These are phyloP conservation scores for Lepeophtheirus nordmannii DNA, from an alignment of 2,888 invertebrate species.

Conservation along the genomic window DNA sequence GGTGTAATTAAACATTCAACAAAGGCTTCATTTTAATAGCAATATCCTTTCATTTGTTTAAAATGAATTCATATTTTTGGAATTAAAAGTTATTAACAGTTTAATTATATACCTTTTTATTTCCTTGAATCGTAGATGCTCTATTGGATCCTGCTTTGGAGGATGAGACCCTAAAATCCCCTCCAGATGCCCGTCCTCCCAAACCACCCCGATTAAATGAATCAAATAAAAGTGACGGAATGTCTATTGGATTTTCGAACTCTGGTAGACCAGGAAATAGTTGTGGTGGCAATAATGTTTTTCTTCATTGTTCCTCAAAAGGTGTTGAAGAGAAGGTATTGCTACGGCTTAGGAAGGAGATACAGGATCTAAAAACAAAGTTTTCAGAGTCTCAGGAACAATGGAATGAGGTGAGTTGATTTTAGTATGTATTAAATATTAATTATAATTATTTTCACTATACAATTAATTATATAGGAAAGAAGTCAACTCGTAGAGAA, in stretches of 20 bases:
- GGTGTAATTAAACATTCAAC: no score
- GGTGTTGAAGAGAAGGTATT: neutral
- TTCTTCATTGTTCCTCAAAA: neutral
- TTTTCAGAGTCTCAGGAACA: conserved; percentile 2
- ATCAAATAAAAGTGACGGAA: neutral
- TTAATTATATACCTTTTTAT: no score
- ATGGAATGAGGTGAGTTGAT: neutral
- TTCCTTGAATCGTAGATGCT: no score
- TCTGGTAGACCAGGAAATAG: neutral
- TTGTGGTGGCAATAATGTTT: neutral
- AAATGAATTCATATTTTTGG: no score
- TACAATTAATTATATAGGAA: no score
- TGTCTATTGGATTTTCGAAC: neutral
- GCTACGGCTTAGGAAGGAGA: neutral
- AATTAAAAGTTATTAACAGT: no score
- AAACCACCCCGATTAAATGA: neutral
- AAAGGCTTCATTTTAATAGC: no score
- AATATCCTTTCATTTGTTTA: no score
- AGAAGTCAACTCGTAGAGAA: neutral
- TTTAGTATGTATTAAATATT: neutral
- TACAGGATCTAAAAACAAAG: conserved; percentile 7
- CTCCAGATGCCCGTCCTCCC: conserved; percentile 1
- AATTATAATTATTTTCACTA: neutral
- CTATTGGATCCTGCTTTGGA: neutral
- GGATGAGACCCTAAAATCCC: neutral